A percentile compares a stretch with the other conserved stretches of the same genome.
These are phyloP conservation scores for Merodon equestris DNA, from an alignment of 2,888 invertebrate species.

Conservation along the genomic window DNA sequence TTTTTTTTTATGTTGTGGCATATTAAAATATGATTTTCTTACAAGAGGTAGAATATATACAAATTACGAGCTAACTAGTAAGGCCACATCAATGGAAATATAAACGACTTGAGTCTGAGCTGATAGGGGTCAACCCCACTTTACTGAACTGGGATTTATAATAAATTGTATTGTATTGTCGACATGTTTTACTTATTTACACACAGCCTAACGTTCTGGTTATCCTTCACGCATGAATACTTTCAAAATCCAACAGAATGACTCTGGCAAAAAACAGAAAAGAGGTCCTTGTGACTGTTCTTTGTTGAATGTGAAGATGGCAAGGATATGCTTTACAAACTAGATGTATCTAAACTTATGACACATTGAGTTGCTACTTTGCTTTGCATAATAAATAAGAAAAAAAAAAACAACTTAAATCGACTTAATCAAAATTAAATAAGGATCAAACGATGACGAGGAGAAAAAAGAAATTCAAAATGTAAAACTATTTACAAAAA, in stretches of 20 bases:
- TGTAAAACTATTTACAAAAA: slow-evolving; percentile 62
- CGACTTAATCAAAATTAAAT: slow-evolving; percentile 1
- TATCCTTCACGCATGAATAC: too few species aligned
- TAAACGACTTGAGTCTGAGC: too few species aligned
- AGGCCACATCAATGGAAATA: not conserved
- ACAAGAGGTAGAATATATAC: not conserved
- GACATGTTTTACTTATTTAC: too few species aligned
- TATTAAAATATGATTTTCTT: not conserved
- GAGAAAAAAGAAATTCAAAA: too few species aligned
- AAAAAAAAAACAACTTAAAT: slow-evolving; percentile 37
- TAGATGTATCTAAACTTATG: not conserved
- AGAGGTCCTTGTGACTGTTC: too few species aligned
- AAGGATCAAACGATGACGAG: slow-evolving; percentile 27
- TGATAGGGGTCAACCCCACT: too few species aligned
- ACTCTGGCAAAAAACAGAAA: too few species aligned
- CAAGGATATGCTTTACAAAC: slow-evolving; percentile 20
- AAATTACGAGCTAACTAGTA: too few species aligned
- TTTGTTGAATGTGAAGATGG: slow-evolving; percentile 25
- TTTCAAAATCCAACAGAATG: too few species aligned
- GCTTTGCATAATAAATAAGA: slow-evolving; percentile 5
- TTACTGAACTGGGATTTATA: too few species aligned
- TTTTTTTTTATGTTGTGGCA: not conserved
- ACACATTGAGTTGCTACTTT: not conserved
- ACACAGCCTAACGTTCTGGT: too few species aligned
- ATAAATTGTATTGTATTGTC: too few species aligned